Conservation (phyloP, 2,888 invertebrate genomes). For the Phortica okadai region DNA sequence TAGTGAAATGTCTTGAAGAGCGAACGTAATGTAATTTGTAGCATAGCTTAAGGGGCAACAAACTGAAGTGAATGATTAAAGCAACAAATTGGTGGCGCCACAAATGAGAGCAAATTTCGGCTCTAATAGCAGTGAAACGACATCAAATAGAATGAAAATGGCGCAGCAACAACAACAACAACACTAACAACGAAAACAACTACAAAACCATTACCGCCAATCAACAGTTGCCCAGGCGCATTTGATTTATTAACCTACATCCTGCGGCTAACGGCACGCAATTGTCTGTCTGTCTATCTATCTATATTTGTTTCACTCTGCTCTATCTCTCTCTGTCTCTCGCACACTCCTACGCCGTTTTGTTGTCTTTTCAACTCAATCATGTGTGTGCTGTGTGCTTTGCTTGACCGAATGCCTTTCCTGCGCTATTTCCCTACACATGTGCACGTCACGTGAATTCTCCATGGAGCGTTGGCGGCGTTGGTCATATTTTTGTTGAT, state of each 20-base stretch:
- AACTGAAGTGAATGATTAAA: background rate
- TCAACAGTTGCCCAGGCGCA: slow-evolving; percentile 18
- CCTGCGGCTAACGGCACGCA: slow-evolving; percentile 31
- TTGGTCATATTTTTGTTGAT: slow-evolving; percentile 47
- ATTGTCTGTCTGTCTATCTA: slow-evolving; percentile 6
- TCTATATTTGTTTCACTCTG: background rate
- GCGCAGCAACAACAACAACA: background rate
- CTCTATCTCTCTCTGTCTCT: background rate
- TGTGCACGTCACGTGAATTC: background rate
- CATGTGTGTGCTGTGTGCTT: slow-evolving; percentile 42
- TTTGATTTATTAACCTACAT: slow-evolving; percentile 33
- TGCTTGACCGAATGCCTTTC: slow-evolving; percentile 25
- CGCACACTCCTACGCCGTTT: background rate
- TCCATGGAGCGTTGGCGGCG: slow-evolving; percentile 29
- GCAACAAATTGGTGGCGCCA: background rate
- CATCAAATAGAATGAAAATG: background rate
- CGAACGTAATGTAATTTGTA: too few species aligned
- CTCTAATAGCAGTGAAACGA: background rate
- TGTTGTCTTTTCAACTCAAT: slow-evolving; percentile 21
- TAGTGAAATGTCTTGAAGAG: too few species aligned
- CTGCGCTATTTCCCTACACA: background rate
- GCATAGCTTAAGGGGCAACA: too few species aligned
- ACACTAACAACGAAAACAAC: background rate
- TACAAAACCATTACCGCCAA: slow-evolving; percentile 20
- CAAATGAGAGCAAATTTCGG: too few species aligned